These are phyloP conservation scores for Eulemur coronatus DNA, from an alignment of 2,797 vertebrate species.

Conservation along the genomic window DNA sequence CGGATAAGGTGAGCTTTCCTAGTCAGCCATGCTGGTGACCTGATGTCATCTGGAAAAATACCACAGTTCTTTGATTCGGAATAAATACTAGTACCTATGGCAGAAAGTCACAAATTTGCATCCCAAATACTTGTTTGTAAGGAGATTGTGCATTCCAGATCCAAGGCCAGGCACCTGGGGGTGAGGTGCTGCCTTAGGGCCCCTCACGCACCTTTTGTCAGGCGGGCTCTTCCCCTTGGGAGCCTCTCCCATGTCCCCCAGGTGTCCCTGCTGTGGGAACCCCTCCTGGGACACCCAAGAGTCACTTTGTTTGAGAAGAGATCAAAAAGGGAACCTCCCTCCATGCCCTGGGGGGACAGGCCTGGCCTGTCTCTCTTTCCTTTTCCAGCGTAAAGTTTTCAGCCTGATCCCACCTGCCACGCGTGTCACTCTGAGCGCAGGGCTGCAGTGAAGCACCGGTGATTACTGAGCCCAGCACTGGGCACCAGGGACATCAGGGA, in stretches of 20 bases:
- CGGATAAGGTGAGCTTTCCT: not conserved
- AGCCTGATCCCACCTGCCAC: not conserved
- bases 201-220: not conserved
- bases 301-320: not conserved
- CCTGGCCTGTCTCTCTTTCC: not conserved
- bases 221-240: accelerated
- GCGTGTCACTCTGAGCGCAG: accelerated
- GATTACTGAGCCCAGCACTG: not conserved
- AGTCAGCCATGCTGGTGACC: not conserved
- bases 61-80: not conserved
- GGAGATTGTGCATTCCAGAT: not conserved
- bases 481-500: accelerated
- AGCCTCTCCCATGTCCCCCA: not conserved
- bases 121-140: not conserved
- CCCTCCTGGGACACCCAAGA: not conserved
- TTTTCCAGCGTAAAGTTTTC: not conserved
- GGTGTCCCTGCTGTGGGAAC: not conserved
- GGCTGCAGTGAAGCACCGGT: not conserved
- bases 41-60: not conserved
- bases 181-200: not conserved
- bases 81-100: not conserved
- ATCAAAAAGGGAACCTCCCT: not conserved
- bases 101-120: not conserved
- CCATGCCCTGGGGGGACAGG: accelerated
- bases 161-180: not conserved